A percentile compares a stretch with the other conserved stretches of the same genome.
These are phyloP conservation scores for Cherax quadricarinatus DNA, from an alignment of 1,140 invertebrate species.

Conservation along the genomic window DNA sequence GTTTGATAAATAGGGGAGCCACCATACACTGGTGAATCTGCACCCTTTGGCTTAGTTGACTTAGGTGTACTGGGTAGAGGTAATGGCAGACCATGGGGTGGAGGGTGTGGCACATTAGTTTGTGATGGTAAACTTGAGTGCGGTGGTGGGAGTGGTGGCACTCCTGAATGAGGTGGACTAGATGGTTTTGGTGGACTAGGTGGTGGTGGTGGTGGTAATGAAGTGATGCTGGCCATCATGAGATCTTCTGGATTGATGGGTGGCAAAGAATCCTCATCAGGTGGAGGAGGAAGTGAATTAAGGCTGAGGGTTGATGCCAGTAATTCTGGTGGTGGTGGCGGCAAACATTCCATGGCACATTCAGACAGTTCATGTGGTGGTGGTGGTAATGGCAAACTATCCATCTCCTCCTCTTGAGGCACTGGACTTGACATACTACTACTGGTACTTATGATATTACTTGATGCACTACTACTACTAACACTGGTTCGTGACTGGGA, in stretches of 20 bases:
- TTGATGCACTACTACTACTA: constrained; percentile 44
- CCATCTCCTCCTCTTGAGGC: constrained; percentile 70
- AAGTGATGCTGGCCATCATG: constrained; percentile 74
- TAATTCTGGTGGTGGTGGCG: constrained; percentile 76
- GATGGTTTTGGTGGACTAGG: constrained; percentile 73
- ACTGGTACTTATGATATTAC: not conserved
- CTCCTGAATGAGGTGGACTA: constrained; percentile 66
- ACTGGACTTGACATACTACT: constrained; percentile 58
- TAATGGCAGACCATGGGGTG: constrained; percentile 74
- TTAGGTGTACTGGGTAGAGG: constrained; percentile 63
- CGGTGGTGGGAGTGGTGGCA: constrained; percentile 74
- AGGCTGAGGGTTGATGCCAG: constrained; percentile 74
- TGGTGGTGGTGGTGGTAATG: constrained; percentile 75
- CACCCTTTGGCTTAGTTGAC: constrained; percentile 65
- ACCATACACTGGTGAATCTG: constrained; percentile 43
- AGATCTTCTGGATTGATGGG: constrained; percentile 73
- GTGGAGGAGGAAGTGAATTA: constrained; percentile 76
- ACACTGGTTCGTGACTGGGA: constrained; percentile 64
- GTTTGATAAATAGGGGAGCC: constrained; percentile 39
- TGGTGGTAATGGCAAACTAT: constrained; percentile 75
- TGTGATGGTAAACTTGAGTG: constrained; percentile 81
- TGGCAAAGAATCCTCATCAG: constrained; percentile 74
- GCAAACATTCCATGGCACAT: constrained; percentile 76
- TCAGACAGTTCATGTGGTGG: constrained; percentile 74
- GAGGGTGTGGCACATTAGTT: constrained; percentile 85